Conservation (phyloP, 64 coral and sea anemone genomes). For the Pocillopora verrucosa region DNA sequence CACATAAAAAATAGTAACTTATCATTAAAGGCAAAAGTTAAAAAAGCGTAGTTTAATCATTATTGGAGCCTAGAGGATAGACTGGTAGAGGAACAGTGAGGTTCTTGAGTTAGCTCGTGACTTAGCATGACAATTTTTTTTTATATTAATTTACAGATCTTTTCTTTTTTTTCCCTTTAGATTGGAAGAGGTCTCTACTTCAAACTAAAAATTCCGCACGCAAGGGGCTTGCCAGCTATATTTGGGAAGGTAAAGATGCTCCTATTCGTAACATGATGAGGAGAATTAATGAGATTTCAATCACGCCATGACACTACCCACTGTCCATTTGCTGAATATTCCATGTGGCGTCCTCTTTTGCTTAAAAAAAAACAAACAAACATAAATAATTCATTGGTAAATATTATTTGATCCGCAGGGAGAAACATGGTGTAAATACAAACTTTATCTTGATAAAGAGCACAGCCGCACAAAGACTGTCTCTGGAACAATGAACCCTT, state of each 20-base stretch:
- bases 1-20: no score
- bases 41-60: no score
- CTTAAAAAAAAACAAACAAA: no score
- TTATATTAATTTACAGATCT: background rate
- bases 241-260: slow-evolving; percentile 72
- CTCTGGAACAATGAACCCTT: slow-evolving; percentile 79
- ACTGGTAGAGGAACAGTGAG: no score
- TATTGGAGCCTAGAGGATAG: no score
- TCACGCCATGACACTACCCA: no score
- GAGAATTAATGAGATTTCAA: no score
- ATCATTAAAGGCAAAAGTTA: no score
- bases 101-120: no score
- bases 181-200: slow-evolving; percentile 78
- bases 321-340: no score
- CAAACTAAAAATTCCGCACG: slow-evolving; percentile 77
- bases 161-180: background rate
- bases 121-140: background rate
- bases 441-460: slow-evolving; percentile 87
- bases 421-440: slow-evolving; percentile 76
- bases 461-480: slow-evolving; percentile 45
- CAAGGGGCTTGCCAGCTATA: slow-evolving; percentile 79
- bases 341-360: no score
- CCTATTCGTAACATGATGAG: no score
- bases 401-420: slow-evolving; percentile 43
- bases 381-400: background rate